These are phyloP conservation scores for Pelobates cultripes DNA, from an alignment of 2,797 vertebrate genomes.

Conservation along the genomic window DNA sequence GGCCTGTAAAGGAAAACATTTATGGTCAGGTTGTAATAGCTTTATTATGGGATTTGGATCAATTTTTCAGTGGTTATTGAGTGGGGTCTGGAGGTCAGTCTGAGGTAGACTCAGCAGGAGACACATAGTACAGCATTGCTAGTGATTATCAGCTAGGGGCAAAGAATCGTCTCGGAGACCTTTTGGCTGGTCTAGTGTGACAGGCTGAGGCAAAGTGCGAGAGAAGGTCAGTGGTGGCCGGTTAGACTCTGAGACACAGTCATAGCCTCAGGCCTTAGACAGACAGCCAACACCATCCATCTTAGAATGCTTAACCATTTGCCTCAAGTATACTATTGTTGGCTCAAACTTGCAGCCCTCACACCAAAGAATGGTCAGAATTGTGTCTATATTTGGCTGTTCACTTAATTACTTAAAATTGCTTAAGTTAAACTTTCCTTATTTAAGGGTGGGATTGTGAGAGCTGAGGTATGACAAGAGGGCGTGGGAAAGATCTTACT, in stretches of 20 bases:
- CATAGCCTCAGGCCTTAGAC: slow-evolving; percentile 78
- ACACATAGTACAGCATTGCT: slow-evolving; percentile 71
- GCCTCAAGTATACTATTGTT: slow-evolving; percentile 58
- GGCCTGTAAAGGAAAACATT: background rate
- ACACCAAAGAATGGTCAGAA: slow-evolving; percentile 60
- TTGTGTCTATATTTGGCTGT: slow-evolving; percentile 57
- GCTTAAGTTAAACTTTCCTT: background rate
- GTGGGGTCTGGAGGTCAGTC: slow-evolving; percentile 69
- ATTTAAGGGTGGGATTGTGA: slow-evolving; percentile 6
- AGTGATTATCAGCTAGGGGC: slow-evolving; percentile 70
- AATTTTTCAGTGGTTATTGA: slow-evolving; percentile 61
- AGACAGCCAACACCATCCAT: slow-evolving; percentile 74
- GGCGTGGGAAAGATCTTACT: slow-evolving; percentile 42
- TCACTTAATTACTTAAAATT: slow-evolving; percentile 34
- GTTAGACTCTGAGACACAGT: slow-evolving; percentile 74
- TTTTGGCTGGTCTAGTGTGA: slow-evolving; percentile 62
- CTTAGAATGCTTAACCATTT: slow-evolving; percentile 73
- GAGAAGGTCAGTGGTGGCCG: slow-evolving; percentile 73
- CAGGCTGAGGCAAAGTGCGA: background rate
- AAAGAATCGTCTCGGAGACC: slow-evolving; percentile 67
- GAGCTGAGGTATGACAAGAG: slow-evolving; percentile 40
- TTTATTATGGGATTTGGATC: slow-evolving; percentile 56
- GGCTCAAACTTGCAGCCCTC: slow-evolving; percentile 43
- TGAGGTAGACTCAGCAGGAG: slow-evolving; percentile 69
- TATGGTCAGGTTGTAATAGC: slow-evolving; percentile 33